phyloP scores from a whole-genome alignment of 2,888 invertebrate genomes.

The Pyrgus malvae region DNA sequence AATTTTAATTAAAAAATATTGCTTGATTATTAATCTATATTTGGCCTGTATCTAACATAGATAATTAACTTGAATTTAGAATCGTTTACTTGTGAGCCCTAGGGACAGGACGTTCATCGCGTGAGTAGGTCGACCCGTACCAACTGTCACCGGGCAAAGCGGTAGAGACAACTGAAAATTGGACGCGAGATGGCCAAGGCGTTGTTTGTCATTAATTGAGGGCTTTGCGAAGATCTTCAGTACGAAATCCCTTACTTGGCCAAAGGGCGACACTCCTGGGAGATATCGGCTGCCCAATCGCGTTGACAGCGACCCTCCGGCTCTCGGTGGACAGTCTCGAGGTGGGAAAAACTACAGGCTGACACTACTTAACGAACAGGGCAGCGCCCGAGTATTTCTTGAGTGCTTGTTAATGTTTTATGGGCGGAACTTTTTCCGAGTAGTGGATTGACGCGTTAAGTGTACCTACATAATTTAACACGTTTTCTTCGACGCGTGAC shows the following conservation, averaged over 20 bases:
- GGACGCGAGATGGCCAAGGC: slow-evolving; percentile 58
- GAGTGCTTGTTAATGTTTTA: slow-evolving; percentile 82
- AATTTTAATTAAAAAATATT: too few species aligned
- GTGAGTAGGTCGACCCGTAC: slow-evolving; percentile 61
- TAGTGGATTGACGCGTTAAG: slow-evolving; percentile 79
- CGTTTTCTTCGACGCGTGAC: slow-evolving; percentile 61
- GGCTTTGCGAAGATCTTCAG: slow-evolving; percentile 75
- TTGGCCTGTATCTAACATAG: neutral
- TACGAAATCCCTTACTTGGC: slow-evolving; percentile 50
- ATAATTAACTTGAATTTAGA: neutral
- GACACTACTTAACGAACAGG: slow-evolving; percentile 79
- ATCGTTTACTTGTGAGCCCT: slow-evolving; percentile 35
- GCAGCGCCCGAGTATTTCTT: slow-evolving; percentile 75
- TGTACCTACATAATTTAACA: slow-evolving; percentile 79
- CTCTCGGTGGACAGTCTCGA: slow-evolving; percentile 62
- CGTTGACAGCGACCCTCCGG: slow-evolving; percentile 75
- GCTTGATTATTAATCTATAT: too few species aligned
- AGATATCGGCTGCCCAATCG: slow-evolving; percentile 76
- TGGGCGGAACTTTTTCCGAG: slow-evolving; percentile 79
- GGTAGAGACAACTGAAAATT: slow-evolving; percentile 76
- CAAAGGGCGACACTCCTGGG: slow-evolving; percentile 71
- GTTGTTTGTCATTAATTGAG: slow-evolving; percentile 78
- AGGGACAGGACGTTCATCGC: slow-evolving; percentile 52
- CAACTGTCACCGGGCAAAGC: slow-evolving; percentile 73
- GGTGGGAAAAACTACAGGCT: slow-evolving; percentile 80